Evolutionary conservation across 2,113 vertebrate species (phyloP), one percentile per base, ranked within the genome.

Genomic region (Naja naja): DNA sequence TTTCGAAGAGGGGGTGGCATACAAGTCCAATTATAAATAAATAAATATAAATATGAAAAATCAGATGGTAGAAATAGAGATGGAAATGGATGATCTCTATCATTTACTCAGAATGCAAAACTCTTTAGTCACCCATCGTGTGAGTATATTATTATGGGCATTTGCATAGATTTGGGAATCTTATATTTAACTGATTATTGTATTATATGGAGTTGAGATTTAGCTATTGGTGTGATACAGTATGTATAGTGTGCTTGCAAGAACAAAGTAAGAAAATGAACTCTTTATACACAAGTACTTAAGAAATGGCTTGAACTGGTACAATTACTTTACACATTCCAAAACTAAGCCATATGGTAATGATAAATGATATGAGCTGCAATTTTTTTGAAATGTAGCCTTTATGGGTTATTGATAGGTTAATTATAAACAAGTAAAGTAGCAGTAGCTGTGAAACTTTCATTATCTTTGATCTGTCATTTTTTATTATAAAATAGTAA

Each of bases 151-250:
- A 96, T 95, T 96, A 93, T 96, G 94, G 86, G 92, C 93, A 94
- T 96, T 96, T 96, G 87, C 91, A 95, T 96, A 94, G 94, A 95
- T 96, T 64, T 96, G 96, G 93, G 94, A 96, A 95, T 94, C 95
- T 95, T 96, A 97, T 96, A 96, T 92, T 1, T 11, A 95, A 92
- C 93, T 96, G 93, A 96, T 96, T 95, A 60, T 43, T 56, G 92
- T 92, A 95, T 94, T 64, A 49, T 56, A 45, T 92, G 10, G 34
- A 92, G 88, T 93, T 52, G 64, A 91, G 54, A 93, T 90, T 64
- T 95, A 94, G 96, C 94, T 96, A 58, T 95, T 95, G 92, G n/a
- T 92, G 85, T 96, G 95, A 97, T 96, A 96, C 94, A 20, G 16
- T 88, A 49, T 49, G 55, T 7, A 56, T 55, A 58, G 25, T 56